Conservation (phyloP, 2,888 invertebrate genomes). For the Leptopterna dolabrata region DNA sequence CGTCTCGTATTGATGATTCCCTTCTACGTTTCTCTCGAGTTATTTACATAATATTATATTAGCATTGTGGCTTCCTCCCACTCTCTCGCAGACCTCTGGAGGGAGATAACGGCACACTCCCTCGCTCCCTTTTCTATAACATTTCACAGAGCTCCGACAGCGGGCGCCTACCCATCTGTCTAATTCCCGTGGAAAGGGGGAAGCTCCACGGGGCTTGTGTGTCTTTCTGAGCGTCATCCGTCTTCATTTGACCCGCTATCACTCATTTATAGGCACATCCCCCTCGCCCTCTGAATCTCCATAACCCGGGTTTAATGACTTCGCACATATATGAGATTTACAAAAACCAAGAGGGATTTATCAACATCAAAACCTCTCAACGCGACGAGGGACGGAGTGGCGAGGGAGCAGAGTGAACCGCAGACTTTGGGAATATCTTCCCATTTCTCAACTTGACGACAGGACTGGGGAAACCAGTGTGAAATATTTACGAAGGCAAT, state of each 20-base stretch:
- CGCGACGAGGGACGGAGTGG: neutral
- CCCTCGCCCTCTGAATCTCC: neutral
- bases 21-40: constrained; percentile 15
- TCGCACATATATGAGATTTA: constrained; percentile 41
- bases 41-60: constrained; percentile 43
- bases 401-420: neutral
- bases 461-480: constrained; percentile 8
- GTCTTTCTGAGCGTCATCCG: constrained; percentile 35
- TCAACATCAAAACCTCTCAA: constrained; percentile 41
- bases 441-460: constrained; percentile 28
- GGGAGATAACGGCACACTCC: neutral
- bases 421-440: constrained; percentile 33
- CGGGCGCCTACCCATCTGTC: constrained; percentile 11
- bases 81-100: neutral
- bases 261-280: constrained; percentile 55
- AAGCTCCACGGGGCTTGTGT: neutral
- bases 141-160: neutral
- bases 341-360: constrained; percentile 39
- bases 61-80: constrained; percentile 1
- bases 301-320: constrained; percentile 37
- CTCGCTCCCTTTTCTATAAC: neutral
- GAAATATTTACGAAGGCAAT: constrained; percentile 34
- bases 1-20: constrained; percentile 20
- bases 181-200: neutral
- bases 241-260: constrained; percentile 56